Conservation (phyloP, 1,140 invertebrate species). For the Drosophila cardini region DNA sequence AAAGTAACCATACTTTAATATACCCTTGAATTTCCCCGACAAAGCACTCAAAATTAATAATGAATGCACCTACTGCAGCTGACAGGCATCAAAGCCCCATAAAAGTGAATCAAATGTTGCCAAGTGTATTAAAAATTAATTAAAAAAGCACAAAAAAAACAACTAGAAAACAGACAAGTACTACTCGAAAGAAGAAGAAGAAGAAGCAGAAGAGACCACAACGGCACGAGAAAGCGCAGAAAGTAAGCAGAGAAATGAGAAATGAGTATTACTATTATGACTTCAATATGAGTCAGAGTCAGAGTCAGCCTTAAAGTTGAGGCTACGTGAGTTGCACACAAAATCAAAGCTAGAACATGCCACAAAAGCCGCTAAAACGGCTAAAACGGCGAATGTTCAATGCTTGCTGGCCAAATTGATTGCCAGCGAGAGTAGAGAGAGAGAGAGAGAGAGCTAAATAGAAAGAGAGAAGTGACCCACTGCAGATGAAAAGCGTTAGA, state of each 20-base stretch:
- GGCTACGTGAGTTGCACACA: conserved; percentile 57
- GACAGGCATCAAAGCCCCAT: conserved; percentile 12
- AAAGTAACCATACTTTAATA: too few relatives aligned
- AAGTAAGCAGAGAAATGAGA: conserved; percentile 71
- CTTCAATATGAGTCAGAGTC: conserved; percentile 36
- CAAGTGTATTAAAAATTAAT: conserved; percentile 67
- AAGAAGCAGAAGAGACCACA: not conserved
- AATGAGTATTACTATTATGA: conserved; percentile 64
- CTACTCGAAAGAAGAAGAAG: too few relatives aligned
- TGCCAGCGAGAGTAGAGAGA: conserved; percentile 50
- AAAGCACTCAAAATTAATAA: conserved; percentile 55
- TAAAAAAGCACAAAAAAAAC: conserved; percentile 52
- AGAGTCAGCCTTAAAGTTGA: conserved; percentile 26
- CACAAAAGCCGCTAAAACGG: conserved; percentile 5
- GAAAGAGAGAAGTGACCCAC: conserved; percentile 54
- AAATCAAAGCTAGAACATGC: conserved; percentile 53
- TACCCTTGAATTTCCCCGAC: not conserved
- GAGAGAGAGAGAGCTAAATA: not conserved
- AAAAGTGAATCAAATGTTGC: conserved; percentile 28
- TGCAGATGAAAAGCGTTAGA: conserved; percentile 46
- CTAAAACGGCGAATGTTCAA: conserved; percentile 8
- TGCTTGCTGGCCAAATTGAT: conserved; percentile 58
- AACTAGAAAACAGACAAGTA: conserved; percentile 1
- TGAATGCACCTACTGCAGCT: conserved; percentile 30
- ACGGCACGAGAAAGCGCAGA: conserved; percentile 38